Evolutionary conservation across 2,888 invertebrate genomes (phyloP), one percentile per base, ranked within the genome.

Genomic region (Chydorus sphaericus): DNA sequence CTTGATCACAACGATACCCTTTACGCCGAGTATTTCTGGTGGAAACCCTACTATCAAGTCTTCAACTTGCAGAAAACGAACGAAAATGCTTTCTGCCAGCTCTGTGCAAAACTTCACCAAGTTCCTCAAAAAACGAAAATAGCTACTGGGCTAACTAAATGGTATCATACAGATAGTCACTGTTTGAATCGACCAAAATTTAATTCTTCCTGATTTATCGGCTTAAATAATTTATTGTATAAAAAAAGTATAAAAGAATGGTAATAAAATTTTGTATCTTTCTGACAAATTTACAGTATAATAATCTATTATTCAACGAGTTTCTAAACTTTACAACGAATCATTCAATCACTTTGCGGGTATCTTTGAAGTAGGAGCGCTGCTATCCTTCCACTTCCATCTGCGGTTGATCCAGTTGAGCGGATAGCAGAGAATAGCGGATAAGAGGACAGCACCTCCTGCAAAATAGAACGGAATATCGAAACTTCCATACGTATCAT

Each of bases 11-110:
- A 96, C 69, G 90, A 92, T 67, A 80, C 81, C 44, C 75, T 90
- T 2, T 96, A 94, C 71, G 94, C 94, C 70, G 85, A 90, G 29
- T 96, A 96, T 70, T 94, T 94, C 70, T 81, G 79, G 64, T 92
- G 91, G 91, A 84, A 90, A 74, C 48, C 50, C 6, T 48, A 44
- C 7, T 59, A 59, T 36, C 33, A 51, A n/a, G 53, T 56, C 10
- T 23, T 26, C 10, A 52, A 36, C 23, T 23, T 36, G 26, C 14
- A 16, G 3, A 23, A 52, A 36, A 31, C 36, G 31, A 52, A 52
- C 52, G 10, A 26, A 49, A 26, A 33, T 16, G 48, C 55, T 4
- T 49, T 55, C 26, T 55, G 55, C 36, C 11, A 55, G 2, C 23
- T 55, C 23, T 55, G 55, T n/a, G 55, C 55, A 10, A 37, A 31